A percentile compares a stretch with the other conserved stretches of the same genome.
These are phyloP conservation scores for Rapana venosa DNA, from an alignment of 2,888 invertebrate genomes.

Conservation along the genomic window DNA sequence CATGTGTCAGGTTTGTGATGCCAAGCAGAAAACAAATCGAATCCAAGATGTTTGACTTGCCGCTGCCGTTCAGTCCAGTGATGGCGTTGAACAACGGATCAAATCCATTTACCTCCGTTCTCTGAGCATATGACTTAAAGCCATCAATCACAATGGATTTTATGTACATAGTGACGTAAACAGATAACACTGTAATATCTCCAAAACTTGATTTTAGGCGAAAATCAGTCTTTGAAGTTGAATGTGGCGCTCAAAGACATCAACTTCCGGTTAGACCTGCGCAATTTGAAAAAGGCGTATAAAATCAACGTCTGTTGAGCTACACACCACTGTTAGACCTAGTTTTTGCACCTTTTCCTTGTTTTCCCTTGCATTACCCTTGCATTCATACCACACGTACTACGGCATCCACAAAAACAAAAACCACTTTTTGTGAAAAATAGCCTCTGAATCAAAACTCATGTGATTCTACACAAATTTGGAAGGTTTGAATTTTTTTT, in stretches of 20 bases:
- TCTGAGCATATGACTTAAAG: slow-evolving; percentile 97
- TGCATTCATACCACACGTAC: too few species aligned
- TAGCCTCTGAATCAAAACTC: too few species aligned
- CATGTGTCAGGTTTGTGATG: slow-evolving; percentile 93
- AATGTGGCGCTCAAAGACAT: slow-evolving; percentile 41
- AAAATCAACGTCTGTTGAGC: neutral
- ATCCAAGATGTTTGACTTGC: slow-evolving; percentile 98
- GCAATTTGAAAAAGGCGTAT: neutral
- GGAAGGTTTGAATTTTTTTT: too few species aligned
- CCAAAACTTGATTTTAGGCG: neutral
- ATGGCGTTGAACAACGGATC: slow-evolving; percentile 98
- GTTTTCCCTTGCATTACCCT: too few species aligned
- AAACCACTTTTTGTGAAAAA: too few species aligned
- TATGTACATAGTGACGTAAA: slow-evolving; percentile 86
- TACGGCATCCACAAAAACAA: too few species aligned
- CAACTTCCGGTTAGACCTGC: slow-evolving; percentile 39
- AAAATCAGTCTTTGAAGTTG: slow-evolving; percentile 26
- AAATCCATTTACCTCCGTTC: slow-evolving; percentile 94
- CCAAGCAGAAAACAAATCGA: slow-evolving; percentile 98
- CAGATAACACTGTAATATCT: neutral
- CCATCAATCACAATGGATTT: slow-evolving; percentile 96
- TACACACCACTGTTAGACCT: neutral
- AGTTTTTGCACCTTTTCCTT: too few species aligned
- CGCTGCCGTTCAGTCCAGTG: slow-evolving; percentile 97
- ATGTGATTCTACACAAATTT: too few species aligned